phyloP scores from a whole-genome alignment of 2,797 vertebrate species.

The Oreortyx pictus region DNA sequence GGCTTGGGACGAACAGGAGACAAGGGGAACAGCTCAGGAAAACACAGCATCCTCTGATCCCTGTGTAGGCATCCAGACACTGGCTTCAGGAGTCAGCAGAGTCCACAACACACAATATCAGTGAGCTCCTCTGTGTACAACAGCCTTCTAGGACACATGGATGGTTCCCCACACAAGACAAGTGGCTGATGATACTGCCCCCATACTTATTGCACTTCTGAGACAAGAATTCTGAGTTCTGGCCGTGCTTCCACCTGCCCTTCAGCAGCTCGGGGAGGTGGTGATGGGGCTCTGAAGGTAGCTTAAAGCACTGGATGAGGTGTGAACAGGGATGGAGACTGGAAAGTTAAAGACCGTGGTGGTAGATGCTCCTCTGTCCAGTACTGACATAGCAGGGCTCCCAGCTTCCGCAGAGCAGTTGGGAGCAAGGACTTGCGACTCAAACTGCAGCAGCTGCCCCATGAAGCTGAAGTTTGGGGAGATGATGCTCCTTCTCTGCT shows the following conservation, averaged over 20 bases:
- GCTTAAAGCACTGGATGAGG: slow-evolving; percentile 85
- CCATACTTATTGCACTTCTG: slow-evolving; percentile 76
- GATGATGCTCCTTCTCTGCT: slow-evolving; percentile 97
- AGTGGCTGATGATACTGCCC: slow-evolving; percentile 47
- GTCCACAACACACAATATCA: neutral
- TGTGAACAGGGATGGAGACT: slow-evolving; percentile 92
- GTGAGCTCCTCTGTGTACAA: neutral
- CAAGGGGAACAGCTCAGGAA: slow-evolving; percentile 63
- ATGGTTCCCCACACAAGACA: slow-evolving; percentile 15
- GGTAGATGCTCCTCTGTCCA: slow-evolving; percentile 84
- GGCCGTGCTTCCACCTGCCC: neutral
- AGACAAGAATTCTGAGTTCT: slow-evolving; percentile 48
- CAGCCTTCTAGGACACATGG: slow-evolving; percentile 4
- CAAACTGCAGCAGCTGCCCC: slow-evolving; percentile 98
- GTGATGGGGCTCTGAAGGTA: slow-evolving; percentile 98
- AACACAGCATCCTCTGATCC: slow-evolving; percentile 71
- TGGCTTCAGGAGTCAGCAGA: slow-evolving; percentile 66
- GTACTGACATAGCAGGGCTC: slow-evolving; percentile 86
- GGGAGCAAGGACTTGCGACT: slow-evolving; percentile 95
- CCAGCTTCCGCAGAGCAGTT: slow-evolving; percentile 94
- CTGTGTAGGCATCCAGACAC: slow-evolving; percentile 58
- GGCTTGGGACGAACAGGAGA: slow-evolving; percentile 66
- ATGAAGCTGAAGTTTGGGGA: slow-evolving; percentile 99
- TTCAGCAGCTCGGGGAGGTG: slow-evolving; percentile 96
- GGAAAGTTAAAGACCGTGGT: slow-evolving; percentile 96